Percentiles rank a stretch among this genome's conserved stretches.
phyloP scores from a whole-genome alignment of 2,888 invertebrate genomes.

The Meteorus colon region DNA sequence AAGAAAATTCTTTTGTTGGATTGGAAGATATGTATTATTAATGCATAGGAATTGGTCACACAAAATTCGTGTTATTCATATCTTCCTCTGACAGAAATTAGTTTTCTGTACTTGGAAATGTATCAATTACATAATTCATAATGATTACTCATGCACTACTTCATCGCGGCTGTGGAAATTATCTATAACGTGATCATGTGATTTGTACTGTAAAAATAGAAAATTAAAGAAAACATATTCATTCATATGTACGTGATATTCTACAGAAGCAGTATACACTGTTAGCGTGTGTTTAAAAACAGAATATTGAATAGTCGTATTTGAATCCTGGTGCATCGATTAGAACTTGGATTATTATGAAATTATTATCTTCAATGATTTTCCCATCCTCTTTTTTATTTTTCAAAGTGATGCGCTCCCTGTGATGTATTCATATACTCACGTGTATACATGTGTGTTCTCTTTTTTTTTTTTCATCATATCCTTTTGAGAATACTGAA shows the following conservation, averaged over 20 bases:
- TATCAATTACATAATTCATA: background rate
- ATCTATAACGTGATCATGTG: background rate
- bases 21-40: background rate
- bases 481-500: background rate
- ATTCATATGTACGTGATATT: background rate
- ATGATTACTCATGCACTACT: background rate
- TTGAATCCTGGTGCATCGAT: background rate
- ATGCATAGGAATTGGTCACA: background rate
- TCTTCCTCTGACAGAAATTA: background rate
- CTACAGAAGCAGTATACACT: background rate
- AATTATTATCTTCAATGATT: background rate
- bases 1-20: background rate
- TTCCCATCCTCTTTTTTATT: background rate
- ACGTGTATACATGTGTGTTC: background rate
- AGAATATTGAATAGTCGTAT: background rate
- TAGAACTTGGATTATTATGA: background rate
- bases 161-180: background rate
- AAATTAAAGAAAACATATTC: background rate
- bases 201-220: background rate
- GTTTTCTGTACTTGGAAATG: background rate
- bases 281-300: constrained; percentile 9
- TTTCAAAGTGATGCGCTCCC: background rate
- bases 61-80: background rate
- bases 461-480: background rate
- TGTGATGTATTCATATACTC: background rate